A percentile compares a stretch with the other conserved stretches of the same genome.
phyloP scores from a whole-genome alignment of 2,113 vertebrate genomes.

The Proteles cristata region DNA sequence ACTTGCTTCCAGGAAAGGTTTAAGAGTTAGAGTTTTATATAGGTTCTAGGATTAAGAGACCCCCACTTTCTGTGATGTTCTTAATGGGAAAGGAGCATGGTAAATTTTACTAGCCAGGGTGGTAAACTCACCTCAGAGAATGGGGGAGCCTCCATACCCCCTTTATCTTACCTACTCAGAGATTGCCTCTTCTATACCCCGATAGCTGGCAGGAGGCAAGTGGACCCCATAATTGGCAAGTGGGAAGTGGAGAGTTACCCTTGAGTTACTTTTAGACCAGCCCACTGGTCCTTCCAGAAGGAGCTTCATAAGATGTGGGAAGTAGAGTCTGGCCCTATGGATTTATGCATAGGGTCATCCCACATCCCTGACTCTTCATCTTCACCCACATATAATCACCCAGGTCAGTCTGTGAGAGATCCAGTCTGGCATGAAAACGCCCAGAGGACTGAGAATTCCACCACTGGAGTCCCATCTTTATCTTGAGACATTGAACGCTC shows the following conservation, averaged over 20 bases:
- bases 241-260: not conserved
- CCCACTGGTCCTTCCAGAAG: not conserved
- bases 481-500: not conserved
- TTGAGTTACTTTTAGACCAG: not conserved
- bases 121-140: not conserved
- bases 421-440: not conserved
- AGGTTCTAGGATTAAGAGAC: not conserved
- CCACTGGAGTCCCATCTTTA: not conserved
- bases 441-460: not conserved
- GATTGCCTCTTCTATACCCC: not conserved
- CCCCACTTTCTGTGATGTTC: not conserved
- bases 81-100: not conserved
- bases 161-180: not conserved
- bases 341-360: not conserved
- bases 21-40: not conserved
- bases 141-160: too few relatives aligned
- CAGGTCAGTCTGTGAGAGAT: not conserved
- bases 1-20: not conserved
- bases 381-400: not conserved
- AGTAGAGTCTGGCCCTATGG: not conserved
- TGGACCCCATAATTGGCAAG: not conserved
- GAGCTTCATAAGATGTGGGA: not conserved
- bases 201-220: not conserved
- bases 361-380: accelerated
- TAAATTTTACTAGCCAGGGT: not conserved